Conservation (phyloP, 2,888 invertebrate species). For the Dexiosoma caninum region DNA sequence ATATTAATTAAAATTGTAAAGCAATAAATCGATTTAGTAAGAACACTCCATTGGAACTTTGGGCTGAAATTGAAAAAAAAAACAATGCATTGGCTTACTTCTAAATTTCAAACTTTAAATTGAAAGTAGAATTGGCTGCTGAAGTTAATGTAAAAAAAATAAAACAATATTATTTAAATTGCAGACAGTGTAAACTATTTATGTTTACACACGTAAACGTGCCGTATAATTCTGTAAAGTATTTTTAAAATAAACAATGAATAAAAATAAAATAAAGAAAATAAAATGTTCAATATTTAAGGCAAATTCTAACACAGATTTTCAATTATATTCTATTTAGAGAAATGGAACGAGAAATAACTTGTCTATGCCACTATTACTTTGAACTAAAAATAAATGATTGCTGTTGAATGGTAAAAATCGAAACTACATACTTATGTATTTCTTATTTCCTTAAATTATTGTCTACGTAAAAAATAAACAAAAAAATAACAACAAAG, state of each 20-base stretch:
- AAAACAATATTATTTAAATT: too few relatives aligned
- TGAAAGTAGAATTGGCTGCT: too few relatives aligned
- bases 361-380: slow-evolving; percentile 17
- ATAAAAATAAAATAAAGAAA: not conserved
- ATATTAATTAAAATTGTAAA: too few relatives aligned
- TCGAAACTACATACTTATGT: too few relatives aligned
- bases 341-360: not conserved
- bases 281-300: not conserved
- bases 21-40: too few relatives aligned
- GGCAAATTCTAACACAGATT: not conserved
- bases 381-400: slow-evolving; percentile 29
- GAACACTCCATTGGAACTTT: too few relatives aligned
- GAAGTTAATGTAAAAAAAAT: too few relatives aligned
- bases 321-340: slow-evolving; percentile 12
- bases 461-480: not conserved
- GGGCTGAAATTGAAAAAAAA: too few relatives aligned
- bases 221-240: not conserved
- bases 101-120: too few relatives aligned
- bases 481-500: not conserved
- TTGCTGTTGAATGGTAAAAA: not conserved
- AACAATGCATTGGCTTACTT: too few relatives aligned
- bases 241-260: not conserved
- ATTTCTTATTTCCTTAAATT: not conserved
- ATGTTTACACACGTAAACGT: not conserved
- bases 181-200: too few relatives aligned